Conservation (phyloP, 1,140 invertebrate species). For the Drosophila tristis region DNA sequence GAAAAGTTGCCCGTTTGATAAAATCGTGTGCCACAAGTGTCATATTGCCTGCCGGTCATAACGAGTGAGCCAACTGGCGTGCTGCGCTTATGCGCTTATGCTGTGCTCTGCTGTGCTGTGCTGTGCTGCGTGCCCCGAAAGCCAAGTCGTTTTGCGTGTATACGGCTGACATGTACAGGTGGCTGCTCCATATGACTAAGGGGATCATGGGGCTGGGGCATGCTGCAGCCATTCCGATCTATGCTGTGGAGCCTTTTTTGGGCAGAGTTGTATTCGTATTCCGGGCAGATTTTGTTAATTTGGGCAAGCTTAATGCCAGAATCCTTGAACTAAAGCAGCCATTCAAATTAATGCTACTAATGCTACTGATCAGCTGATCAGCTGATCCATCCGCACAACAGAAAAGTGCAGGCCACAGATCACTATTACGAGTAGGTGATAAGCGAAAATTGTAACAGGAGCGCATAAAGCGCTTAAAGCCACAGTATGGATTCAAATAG, state of each 20-base stretch:
- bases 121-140: constrained; percentile 38
- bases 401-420: constrained; percentile 9
- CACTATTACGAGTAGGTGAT: constrained; percentile 4
- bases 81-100: constrained; percentile 1
- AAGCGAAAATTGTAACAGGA: constrained; percentile 2
- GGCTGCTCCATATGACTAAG: constrained; percentile 22
- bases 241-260: no score
- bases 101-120: background rate
- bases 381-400: constrained; percentile 1
- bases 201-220: constrained; percentile 3
- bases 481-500: constrained; percentile 8
- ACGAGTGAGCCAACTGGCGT: constrained; percentile 26
- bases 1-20: constrained; percentile 47
- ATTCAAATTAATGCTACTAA: background rate
- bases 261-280: background rate
- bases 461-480: background rate
- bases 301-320: background rate
- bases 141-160: constrained; percentile 19
- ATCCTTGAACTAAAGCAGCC: background rate
- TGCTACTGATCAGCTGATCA: background rate
- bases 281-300: constrained; percentile 10
- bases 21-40: constrained; percentile 62
- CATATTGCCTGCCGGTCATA: constrained; percentile 59
- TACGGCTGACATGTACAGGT: constrained; percentile 33
- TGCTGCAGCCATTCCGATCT: background rate